Percentiles rank a stretch among this genome's conserved stretches.
phyloP scores from a whole-genome alignment of 2,113 vertebrate species.

The Cyanistes caeruleus region DNA sequence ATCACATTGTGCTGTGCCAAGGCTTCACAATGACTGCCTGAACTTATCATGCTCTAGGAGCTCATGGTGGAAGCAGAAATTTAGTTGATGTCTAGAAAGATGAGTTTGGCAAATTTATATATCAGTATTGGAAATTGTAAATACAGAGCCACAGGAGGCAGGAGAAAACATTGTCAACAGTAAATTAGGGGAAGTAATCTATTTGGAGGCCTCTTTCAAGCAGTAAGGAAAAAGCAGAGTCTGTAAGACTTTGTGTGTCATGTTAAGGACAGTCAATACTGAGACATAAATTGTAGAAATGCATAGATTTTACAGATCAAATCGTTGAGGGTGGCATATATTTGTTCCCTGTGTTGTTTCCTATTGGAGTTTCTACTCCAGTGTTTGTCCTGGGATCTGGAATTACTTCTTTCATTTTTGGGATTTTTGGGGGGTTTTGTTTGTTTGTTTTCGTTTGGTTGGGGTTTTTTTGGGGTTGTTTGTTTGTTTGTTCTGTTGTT shows the following conservation, averaged over 20 bases:
- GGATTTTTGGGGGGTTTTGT: too few species aligned
- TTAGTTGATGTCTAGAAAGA: neutral
- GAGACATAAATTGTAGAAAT: neutral
- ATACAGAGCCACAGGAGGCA: neutral
- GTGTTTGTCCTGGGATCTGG: neutral
- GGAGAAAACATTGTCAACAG: neutral
- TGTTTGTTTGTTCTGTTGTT: too few species aligned
- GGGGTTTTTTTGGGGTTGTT: too few species aligned
- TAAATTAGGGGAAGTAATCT: neutral
- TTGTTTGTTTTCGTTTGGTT: too few species aligned
- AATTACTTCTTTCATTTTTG: too few species aligned
- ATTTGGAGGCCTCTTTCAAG: neutral
- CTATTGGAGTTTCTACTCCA: neutral
- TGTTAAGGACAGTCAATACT: neutral
- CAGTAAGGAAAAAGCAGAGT: neutral
- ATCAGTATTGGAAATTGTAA: neutral
- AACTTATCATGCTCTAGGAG: neutral
- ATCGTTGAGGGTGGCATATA: neutral
- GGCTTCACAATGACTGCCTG: neutral
- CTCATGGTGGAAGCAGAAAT: neutral
- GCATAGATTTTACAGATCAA: neutral
- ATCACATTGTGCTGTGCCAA: neutral
- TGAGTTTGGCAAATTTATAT: neutral
- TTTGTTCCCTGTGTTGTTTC: neutral
- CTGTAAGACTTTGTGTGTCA: neutral